Conservation (phyloP, 2,797 vertebrate genomes). For the Halcyon badia region DNA sequence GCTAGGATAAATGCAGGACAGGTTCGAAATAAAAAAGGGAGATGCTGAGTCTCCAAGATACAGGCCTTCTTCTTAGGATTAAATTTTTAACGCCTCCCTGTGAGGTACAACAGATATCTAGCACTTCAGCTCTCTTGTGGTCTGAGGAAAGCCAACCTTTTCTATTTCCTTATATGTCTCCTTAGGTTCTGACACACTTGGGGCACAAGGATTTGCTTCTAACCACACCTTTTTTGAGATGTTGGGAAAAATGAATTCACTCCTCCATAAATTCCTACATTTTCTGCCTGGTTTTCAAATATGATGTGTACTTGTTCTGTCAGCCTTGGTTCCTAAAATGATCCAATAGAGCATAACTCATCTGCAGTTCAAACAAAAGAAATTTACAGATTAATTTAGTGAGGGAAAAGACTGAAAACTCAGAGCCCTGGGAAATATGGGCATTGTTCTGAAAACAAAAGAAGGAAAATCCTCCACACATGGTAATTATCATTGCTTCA, state of each 20-base stretch:
- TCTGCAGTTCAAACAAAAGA: background rate
- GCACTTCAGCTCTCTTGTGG: background rate
- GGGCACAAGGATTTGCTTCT: background rate
- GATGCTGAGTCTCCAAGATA: background rate
- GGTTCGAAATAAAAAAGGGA: background rate
- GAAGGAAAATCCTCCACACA: background rate
- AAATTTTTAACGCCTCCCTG: background rate
- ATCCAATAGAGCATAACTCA: background rate
- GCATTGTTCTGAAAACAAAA: background rate
- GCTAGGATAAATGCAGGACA: background rate
- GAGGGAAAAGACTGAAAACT: background rate
- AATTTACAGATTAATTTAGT: background rate
- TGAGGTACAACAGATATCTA: background rate
- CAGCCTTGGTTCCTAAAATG: background rate
- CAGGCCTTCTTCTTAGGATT: fast-evolving
- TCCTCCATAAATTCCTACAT: background rate
- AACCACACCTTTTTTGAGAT: background rate
- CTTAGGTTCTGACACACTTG: background rate
- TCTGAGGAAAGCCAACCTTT: background rate
- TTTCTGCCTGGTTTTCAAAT: background rate
- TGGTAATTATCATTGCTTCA: background rate
- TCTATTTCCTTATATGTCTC: background rate
- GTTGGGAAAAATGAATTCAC: background rate
- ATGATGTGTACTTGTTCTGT: background rate
- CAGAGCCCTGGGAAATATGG: background rate